Evolutionary conservation across 2,797 vertebrate species (phyloP), one percentile per base, ranked within the genome.

Genomic region (Bovichtus diacanthus): DNA sequence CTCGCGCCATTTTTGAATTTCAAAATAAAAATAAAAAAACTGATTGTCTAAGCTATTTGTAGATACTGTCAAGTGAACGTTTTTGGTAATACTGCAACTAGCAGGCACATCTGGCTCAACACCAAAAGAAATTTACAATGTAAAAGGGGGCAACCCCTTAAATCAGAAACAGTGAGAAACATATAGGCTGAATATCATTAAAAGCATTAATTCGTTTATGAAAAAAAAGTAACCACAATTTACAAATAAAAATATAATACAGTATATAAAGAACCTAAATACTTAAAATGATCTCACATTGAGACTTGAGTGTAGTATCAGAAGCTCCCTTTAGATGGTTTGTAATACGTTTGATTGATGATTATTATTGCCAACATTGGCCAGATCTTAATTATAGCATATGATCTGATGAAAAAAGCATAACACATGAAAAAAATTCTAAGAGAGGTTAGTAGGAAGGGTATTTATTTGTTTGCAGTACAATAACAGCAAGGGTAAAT

Each of bases 381-480:
- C 9, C 15, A 46, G 11, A 29, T 58, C 12, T 67, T n/a, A 34
- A 46, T 18, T 12, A 62, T 18, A 10, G 11, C 12, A 25, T 31
- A 38, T 29, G 31, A 46, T 75, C 29, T 38, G 29, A 50, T 10
- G 9, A 21, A 41, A 47, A 25, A 53, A 31, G n/a, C 39, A 11
- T n/a, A 2, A 15, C 5, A 36, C 13, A 31, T 31, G 1, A 60
- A 18, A 50, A 38, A 34, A 27, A n/a, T 5, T 34, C n/a, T 3
- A 47, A 21, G 25, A 29, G 2, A 19, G 1, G 5, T 21, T 38
- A 56, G 31, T 19, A 43, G 9, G 1, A 54, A 60, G 34, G 16
- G 36, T 62, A 66, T 47, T 44, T 47, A 6, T 29, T 31, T 76
- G 70, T 46, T 44, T 61, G 81, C 71, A 43, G 34, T 71, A 4